Conservation (phyloP, 2,113 vertebrate genomes). For the Corythaeola cristata region DNA sequence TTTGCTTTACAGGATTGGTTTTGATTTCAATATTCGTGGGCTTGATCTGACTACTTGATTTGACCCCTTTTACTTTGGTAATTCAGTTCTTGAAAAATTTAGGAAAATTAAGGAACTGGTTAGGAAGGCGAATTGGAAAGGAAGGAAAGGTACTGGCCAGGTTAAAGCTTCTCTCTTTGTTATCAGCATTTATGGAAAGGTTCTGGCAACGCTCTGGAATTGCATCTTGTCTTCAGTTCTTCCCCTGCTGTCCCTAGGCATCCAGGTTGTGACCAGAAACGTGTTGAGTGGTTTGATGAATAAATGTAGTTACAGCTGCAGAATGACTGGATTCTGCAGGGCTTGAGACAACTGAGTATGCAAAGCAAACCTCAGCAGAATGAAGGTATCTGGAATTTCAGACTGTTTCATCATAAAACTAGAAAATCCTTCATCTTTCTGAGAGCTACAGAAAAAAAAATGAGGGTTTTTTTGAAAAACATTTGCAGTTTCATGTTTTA, state of each 20-base stretch:
- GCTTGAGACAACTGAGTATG: not conserved
- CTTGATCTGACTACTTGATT: not conserved
- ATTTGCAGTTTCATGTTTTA: not conserved
- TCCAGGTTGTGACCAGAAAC: not conserved
- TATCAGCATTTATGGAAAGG: not conserved
- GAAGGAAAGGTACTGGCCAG: not conserved
- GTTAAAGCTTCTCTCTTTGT: not conserved
- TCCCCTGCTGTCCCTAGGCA: not conserved
- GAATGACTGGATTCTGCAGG: not conserved
- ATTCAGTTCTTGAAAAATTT: not conserved
- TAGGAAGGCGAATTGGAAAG: not conserved
- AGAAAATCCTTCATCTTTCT: not conserved
- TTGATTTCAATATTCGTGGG: not conserved
- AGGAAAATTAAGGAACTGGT: not conserved
- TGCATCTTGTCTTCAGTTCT: not conserved
- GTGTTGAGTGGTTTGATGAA: not conserved
- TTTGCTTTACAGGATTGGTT: not conserved
- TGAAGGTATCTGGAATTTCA: not conserved
- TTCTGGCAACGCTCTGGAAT: not conserved
- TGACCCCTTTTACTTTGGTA: not conserved
- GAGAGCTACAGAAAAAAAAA: not conserved
- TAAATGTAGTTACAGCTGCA: not conserved
- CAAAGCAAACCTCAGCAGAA: not conserved
- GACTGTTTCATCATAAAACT: not conserved
- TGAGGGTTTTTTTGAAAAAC: not conserved